These are phyloP conservation scores for Mesorhabditis spiculigera DNA, from an alignment of 2,888 invertebrate genomes.

Conservation along the genomic window DNA sequence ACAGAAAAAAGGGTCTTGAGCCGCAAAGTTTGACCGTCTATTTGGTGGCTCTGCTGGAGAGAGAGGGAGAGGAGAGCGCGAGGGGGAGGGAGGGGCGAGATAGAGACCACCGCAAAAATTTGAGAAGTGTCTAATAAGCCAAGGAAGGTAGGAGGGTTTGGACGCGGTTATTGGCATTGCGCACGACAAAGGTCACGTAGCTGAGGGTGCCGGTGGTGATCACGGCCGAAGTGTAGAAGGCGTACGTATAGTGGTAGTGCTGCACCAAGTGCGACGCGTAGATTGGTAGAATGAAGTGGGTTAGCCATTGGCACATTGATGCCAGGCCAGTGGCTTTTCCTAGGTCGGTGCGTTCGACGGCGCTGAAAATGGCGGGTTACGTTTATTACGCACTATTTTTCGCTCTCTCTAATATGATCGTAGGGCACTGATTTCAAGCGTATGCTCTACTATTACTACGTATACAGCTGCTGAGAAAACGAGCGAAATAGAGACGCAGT, in stretches of 20 bases:
- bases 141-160: constrained; percentile 50
- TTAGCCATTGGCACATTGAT: constrained; percentile 55
- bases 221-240: constrained; percentile 54
- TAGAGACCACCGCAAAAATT: background rate
- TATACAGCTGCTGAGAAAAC: too few species aligned
- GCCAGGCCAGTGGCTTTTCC: constrained; percentile 58
- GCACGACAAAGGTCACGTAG: constrained; percentile 49
- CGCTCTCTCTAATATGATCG: too few species aligned
- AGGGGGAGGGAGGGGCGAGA: background rate
- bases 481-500: too few species aligned
- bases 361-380: constrained; percentile 26
- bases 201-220: constrained; percentile 41
- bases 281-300: constrained; percentile 56
- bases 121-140: constrained; percentile 10
- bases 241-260: constrained; percentile 56
- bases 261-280: constrained; percentile 52
- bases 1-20: background rate
- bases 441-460: too few species aligned
- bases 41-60: background rate
- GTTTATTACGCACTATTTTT: too few species aligned
- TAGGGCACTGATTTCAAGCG: too few species aligned
- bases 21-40: background rate
- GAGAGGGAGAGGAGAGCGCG: background rate
- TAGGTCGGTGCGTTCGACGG: constrained; percentile 54
- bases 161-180: constrained; percentile 48